phyloP scores from a whole-genome alignment of 2,797 vertebrate genomes.

The Peromyscus eremicus region DNA sequence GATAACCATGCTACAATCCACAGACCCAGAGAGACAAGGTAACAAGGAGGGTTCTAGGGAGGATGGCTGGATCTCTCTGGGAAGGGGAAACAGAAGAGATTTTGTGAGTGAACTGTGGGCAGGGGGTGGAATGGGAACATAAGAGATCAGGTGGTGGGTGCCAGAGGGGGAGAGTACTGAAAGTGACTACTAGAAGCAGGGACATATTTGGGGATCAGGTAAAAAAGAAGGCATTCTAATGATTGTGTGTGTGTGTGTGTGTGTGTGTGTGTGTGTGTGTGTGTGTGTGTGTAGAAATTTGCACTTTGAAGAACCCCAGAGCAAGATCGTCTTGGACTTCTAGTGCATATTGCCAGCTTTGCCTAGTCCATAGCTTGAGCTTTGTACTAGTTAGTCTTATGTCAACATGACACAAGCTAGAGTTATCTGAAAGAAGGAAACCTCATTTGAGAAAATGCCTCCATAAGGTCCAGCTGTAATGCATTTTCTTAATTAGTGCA shows the following conservation, averaged over 20 bases:
- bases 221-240: background rate
- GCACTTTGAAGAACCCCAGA: too few species aligned
- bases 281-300: background rate
- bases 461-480: too few species aligned
- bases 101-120: background rate
- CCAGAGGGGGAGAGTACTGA: background rate
- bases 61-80: background rate
- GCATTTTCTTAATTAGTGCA: too few species aligned
- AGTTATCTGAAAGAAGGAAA: too few species aligned
- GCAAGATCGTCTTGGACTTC: background rate
- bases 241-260: background rate
- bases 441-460: too few species aligned
- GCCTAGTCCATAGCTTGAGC: background rate
- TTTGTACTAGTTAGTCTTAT: background rate
- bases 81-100: background rate
- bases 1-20: background rate
- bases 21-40: background rate
- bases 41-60: background rate
- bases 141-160: background rate
- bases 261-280: background rate
- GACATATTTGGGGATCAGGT: background rate
- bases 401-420: background rate
- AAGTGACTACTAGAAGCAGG: background rate
- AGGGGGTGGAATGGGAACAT: background rate
- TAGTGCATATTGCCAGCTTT: background rate